These are phyloP conservation scores for Dicentrarchus labrax DNA, from an alignment of 2,113 vertebrate species.

Conservation along the genomic window DNA sequence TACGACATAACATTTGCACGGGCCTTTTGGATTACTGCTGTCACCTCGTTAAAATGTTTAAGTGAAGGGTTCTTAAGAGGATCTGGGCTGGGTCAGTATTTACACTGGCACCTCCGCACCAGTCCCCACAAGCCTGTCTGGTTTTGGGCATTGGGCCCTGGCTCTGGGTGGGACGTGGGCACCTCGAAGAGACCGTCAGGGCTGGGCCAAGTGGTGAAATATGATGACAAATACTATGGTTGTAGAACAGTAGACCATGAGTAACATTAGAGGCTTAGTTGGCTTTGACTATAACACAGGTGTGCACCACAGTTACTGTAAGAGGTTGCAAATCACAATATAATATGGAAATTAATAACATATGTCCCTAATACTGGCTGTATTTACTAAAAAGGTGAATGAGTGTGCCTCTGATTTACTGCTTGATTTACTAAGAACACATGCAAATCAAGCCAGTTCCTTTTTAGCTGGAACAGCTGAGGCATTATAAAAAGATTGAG, in stretches of 20 bases:
- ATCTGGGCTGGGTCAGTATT: conserved; percentile 67
- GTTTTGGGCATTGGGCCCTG: conserved; percentile 53
- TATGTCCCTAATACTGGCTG: background rate
- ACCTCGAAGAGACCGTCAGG: conserved; percentile 44
- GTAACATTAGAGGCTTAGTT: conserved; percentile 17
- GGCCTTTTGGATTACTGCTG: conserved; percentile 65
- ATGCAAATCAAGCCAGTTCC: conserved; percentile 10
- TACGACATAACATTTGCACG: conserved; percentile 43
- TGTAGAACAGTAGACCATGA: conserved; percentile 18
- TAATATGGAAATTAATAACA: conserved; percentile 1
- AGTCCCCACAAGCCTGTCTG: conserved; percentile 49
- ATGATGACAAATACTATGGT: conserved; percentile 37
- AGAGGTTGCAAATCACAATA: conserved; percentile 10
- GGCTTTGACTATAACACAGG: conserved; percentile 23
- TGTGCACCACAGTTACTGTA: conserved; percentile 11
- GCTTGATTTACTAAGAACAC: background rate
- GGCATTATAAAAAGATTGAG: conserved; percentile 27
- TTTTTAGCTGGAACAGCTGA: conserved; percentile 11
- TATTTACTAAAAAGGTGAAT: background rate
- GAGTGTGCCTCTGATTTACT: background rate
- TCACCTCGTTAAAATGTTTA: conserved; percentile 76
- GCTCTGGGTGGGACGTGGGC: conserved; percentile 44
- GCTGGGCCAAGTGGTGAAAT: conserved; percentile 51
- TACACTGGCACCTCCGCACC: conserved; percentile 69
- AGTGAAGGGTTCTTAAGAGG: conserved; percentile 72